Evolutionary conservation across 2,888 invertebrate species (phyloP), one percentile per base, ranked within the genome.

Genomic region (Heliconius sara): DNA sequence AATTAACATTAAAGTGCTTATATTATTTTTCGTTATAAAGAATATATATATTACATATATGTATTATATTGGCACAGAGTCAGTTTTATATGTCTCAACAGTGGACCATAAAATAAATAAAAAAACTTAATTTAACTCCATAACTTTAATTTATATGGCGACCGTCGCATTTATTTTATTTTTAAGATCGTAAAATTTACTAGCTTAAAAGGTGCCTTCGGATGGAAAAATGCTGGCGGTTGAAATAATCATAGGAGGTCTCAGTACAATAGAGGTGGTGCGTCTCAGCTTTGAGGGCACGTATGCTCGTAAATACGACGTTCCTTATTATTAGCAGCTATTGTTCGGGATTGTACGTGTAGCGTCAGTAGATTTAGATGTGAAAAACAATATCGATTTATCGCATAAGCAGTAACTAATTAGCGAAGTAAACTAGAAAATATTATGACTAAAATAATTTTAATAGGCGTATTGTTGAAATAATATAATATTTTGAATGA

Each of bases 201-300:
- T 87, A 89, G 90, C 87, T 91, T 90, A 90, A 91, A 91, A 85
- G 90, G 88, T 86, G 88, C 87, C 88, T 91, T 93, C 94, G 91
- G n/a, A 90, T 92, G 90, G 91, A 93, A 92, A 93, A 93, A 89
- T 91, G 90, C 90, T 87, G 91, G 87, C 88, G 89, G 88, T 89
- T 91, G 90, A 91, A 94, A 93, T 94, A 94, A 94, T 94, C 95
- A 92, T 93, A 95, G 95, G 95, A 94, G 95, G 95, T 95, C 95
- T 89, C 89, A 85, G 91, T 89, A 95, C 95, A 95, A 95, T 95
- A 92, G 93, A 90, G 89, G 89, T 91, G 88, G 91, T 91, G 91
- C 93, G 92, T 94, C 93, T 90, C 90, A 90, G 91, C 90, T 90
- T 88, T 86, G 89, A 91, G 90, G 90, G 94, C 95, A 95, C 95